phyloP scores from a whole-genome alignment of 2,113 vertebrate genomes.

The Trichechus manatus region DNA sequence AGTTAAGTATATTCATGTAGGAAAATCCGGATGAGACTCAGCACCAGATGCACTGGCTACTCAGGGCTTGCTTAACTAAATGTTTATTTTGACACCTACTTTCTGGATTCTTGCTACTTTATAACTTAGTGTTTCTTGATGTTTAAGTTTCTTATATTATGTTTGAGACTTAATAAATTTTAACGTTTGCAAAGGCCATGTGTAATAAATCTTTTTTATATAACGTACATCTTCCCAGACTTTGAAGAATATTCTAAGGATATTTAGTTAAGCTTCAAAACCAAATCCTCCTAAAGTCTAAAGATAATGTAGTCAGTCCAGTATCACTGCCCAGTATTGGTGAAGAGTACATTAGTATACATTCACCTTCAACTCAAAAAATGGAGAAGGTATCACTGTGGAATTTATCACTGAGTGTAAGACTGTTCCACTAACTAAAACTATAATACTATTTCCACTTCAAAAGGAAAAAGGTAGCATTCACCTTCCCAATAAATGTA shows the following conservation, averaged over 20 bases:
- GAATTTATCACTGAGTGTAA: not conserved
- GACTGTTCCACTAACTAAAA: not conserved
- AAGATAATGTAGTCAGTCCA: not conserved
- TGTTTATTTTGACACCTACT: not conserved
- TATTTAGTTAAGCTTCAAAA: slow-evolving; percentile 30
- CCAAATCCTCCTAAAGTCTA: not conserved
- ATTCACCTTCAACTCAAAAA: not conserved
- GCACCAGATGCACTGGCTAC: not conserved
- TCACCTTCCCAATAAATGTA: not conserved
- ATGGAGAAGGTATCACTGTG: not conserved
- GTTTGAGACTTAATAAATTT: not conserved
- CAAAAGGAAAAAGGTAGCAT: not conserved
- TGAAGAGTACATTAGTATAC: not conserved
- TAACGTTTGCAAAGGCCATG: not conserved
- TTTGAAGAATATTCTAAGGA: slow-evolving; percentile 19
- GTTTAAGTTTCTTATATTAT: not conserved
- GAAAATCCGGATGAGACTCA: not conserved
- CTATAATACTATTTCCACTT: not conserved
- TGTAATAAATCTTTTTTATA: not conserved
- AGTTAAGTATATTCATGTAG: not conserved
- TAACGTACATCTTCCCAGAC: not conserved
- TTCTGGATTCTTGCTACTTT: slow-evolving; percentile 30
- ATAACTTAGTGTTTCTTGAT: not conserved
- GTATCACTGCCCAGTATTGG: not conserved
- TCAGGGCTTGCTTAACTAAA: not conserved